A percentile compares a stretch with the other conserved stretches of the same genome.
phyloP scores from a whole-genome alignment of 2,113 vertebrate genomes.

The Psephotus haematonotus region DNA sequence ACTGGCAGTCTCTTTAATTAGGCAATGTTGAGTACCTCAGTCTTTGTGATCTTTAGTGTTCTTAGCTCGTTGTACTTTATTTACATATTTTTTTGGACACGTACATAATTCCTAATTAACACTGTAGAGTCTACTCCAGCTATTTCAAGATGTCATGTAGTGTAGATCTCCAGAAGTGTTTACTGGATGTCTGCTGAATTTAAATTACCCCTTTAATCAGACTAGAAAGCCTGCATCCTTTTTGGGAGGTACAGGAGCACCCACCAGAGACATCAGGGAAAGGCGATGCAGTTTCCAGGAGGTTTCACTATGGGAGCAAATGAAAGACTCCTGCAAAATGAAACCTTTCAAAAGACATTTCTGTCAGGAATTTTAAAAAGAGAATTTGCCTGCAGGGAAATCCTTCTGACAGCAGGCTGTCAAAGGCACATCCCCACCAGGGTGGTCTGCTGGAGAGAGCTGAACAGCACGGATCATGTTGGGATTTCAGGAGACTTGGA shows the following conservation, averaged over 20 bases:
- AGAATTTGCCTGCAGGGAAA: conserved; percentile 69
- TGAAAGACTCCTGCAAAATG: conserved; percentile 44
- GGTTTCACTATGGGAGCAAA: conserved; percentile 14
- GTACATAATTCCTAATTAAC: conserved; percentile 47
- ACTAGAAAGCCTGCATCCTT: conserved; percentile 6
- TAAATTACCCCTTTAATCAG: conserved; percentile 43
- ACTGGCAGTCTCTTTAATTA: conserved; percentile 59
- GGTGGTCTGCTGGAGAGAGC: conserved; percentile 24
- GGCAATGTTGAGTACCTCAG: conserved; percentile 8
- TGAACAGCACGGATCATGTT: neutral
- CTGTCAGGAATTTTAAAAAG: conserved; percentile 65
- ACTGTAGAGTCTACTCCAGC: conserved; percentile 30
- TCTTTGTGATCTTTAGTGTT: conserved; percentile 57
- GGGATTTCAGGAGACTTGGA: conserved; percentile 42
- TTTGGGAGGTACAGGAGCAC: neutral
- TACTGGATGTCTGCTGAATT: conserved; percentile 43
- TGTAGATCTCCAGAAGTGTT: conserved; percentile 13
- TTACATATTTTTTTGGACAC: conserved; percentile 50
- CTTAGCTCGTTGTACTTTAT: conserved; percentile 51
- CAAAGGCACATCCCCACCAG: conserved; percentile 61
- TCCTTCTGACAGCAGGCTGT: conserved; percentile 66
- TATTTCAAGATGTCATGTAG: conserved; percentile 56
- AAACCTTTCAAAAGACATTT: conserved; percentile 57
- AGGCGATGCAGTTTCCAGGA: conserved; percentile 42
- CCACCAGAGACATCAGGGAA: neutral